A percentile compares a stretch with the other conserved stretches of the same genome.
These are phyloP conservation scores for Karalla daura DNA, from an alignment of 2,797 vertebrate genomes.

Conservation along the genomic window DNA sequence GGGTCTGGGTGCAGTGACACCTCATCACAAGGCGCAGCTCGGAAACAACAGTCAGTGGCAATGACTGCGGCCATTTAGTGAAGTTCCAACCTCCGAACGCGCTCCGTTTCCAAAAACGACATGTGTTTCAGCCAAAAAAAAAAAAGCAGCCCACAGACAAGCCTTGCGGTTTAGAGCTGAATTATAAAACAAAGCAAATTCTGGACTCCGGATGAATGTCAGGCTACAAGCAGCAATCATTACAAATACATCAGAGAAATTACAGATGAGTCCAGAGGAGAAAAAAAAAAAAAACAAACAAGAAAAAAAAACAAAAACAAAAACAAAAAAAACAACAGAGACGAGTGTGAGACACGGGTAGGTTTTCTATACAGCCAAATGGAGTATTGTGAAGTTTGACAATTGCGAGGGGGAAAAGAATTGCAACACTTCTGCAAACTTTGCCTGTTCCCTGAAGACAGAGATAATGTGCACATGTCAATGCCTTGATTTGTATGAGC, in stretches of 20 bases:
- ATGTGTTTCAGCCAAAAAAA: constrained; percentile 1
- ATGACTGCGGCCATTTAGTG: constrained; percentile 12
- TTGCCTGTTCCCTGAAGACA: constrained; percentile 60
- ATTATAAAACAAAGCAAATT: constrained; percentile 46
- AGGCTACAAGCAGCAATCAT: constrained; percentile 38
- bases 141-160: background rate
- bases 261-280: constrained; percentile 16
- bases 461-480: constrained; percentile 82
- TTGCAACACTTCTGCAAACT: constrained; percentile 58
- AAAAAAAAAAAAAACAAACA: background rate
- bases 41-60: background rate
- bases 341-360: constrained; percentile 21
- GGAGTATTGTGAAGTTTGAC: constrained; percentile 65
- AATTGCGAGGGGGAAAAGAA: constrained; percentile 43
- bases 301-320: too few relatives aligned
- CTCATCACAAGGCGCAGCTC: constrained; percentile 1
- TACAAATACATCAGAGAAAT: constrained; percentile 52
- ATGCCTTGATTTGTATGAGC: constrained; percentile 81
- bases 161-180: constrained; percentile 18
- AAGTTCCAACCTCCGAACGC: constrained; percentile 9
- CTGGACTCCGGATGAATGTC: constrained; percentile 27
- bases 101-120: constrained; percentile 25
- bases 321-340: too few relatives aligned
- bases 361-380: constrained; percentile 43
- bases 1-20: constrained; percentile 8